Percentiles rank a stretch among this genome's conserved stretches.
Conservation (phyloP, 2,797 vertebrate genomes). For the Varecia variegata region DNA sequence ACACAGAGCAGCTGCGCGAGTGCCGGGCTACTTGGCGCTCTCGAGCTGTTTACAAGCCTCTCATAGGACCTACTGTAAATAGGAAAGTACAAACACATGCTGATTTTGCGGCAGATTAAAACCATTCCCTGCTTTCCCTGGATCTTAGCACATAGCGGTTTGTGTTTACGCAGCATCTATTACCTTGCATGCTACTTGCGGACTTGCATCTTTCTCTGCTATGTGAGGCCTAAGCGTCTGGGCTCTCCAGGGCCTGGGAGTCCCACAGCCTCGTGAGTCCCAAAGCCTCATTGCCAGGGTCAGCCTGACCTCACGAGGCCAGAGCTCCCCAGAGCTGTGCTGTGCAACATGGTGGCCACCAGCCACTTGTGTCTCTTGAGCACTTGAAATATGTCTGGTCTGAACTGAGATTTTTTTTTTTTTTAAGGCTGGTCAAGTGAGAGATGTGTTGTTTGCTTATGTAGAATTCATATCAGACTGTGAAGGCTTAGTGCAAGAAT, state of each 20-base stretch:
- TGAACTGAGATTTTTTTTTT: neutral
- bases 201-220: neutral
- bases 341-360: fast-evolving
- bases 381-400: neutral
- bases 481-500: neutral
- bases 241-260: neutral
- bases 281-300: neutral
- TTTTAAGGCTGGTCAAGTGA: too few relatives aligned
- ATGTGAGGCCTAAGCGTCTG: neutral
- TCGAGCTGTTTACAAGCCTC: conserved; percentile 55
- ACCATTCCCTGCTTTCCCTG: conserved; percentile 34
- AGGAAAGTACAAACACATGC: conserved; percentile 69
- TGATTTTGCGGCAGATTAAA: conserved; percentile 61
- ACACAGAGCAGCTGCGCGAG: conserved; percentile 47
- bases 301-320: neutral
- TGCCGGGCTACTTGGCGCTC: conserved; percentile 33
- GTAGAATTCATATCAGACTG: neutral
- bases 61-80: conserved; percentile 54
- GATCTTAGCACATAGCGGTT: conserved; percentile 20
- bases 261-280: neutral
- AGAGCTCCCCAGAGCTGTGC: neutral
- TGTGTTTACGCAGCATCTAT: neutral
- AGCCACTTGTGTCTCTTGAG: neutral
- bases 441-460: neutral
- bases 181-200: neutral